Percentiles rank a stretch among this genome's conserved stretches.
phyloP scores from a whole-genome alignment of 2,113 vertebrate genomes.

The Psittacula cyanocephala region DNA sequence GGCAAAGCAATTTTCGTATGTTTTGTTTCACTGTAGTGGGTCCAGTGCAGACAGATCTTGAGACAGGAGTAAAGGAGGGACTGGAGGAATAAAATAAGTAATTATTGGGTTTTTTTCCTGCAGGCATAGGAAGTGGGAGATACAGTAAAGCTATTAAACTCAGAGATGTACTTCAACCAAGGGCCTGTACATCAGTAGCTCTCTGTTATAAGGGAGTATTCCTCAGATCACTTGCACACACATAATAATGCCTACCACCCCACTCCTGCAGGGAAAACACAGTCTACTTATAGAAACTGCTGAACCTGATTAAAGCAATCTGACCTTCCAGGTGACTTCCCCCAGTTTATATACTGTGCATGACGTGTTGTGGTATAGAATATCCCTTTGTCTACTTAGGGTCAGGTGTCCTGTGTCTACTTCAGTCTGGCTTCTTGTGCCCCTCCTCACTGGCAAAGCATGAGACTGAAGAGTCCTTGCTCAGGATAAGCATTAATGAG shows the following conservation, averaged over 20 bases:
- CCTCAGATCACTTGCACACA: not conserved
- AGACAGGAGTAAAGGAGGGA: not conserved
- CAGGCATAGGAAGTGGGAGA: not conserved
- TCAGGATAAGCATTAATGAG: not conserved
- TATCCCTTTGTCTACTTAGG: not conserved
- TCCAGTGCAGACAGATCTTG: not conserved
- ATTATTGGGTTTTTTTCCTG: not conserved
- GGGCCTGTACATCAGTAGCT: not conserved
- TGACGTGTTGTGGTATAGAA: not conserved
- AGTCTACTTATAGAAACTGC: not conserved
- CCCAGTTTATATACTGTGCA: not conserved
- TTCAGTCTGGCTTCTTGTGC: not conserved
- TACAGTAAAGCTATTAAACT: not conserved
- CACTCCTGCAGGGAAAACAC: not conserved
- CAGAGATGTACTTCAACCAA: not conserved
- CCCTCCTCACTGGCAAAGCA: not conserved
- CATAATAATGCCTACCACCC: too few species aligned
- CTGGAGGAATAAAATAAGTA: not conserved
- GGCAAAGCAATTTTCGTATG: not conserved
- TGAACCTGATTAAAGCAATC: not conserved
- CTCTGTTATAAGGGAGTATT: not conserved
- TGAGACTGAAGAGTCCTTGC: not conserved
- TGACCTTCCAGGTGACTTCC: not conserved
- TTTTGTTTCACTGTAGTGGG: not conserved
- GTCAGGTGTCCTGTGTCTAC: not conserved